Conservation (phyloP, 2,888 invertebrate species). For the Phanerotoma sp. region DNA sequence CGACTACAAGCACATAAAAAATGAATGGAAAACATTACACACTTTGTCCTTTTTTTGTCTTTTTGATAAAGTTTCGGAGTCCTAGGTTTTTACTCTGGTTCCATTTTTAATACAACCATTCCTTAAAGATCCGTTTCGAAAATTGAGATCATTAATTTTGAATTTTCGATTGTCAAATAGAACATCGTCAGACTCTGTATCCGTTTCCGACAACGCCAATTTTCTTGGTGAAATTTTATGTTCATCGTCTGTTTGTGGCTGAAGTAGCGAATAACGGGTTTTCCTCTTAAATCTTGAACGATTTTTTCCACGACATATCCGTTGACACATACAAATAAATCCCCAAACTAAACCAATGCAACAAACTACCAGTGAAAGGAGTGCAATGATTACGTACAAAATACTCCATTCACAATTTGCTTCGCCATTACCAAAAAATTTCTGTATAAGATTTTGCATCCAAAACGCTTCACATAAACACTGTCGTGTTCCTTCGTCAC, state of each 20-base stretch:
- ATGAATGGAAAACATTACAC: background rate
- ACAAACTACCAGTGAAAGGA: constrained; percentile 62
- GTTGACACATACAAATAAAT: constrained; percentile 65
- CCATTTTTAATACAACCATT: constrained; percentile 62
- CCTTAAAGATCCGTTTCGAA: constrained; percentile 57
- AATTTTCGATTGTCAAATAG: constrained; percentile 73
- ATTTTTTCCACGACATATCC: constrained; percentile 59
- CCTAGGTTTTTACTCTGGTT: constrained; percentile 61
- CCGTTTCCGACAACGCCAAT: constrained; percentile 72
- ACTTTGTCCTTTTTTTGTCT: constrained; percentile 52
- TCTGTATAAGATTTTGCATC: constrained; percentile 83
- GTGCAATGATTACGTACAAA: constrained; percentile 82
- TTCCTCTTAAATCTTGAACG: constrained; percentile 62
- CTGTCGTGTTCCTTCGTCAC: constrained; percentile 78
- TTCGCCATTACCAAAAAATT: constrained; percentile 68
- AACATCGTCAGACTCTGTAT: constrained; percentile 80
- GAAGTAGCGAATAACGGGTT: constrained; percentile 72
- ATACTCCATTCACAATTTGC: constrained; percentile 94
- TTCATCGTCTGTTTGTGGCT: constrained; percentile 68
- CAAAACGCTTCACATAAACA: constrained; percentile 95
- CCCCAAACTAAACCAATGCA: constrained; percentile 68
- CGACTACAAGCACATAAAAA: background rate
- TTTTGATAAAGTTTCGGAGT: too few relatives aligned
- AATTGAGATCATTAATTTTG: constrained; percentile 59
- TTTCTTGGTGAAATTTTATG: constrained; percentile 56